Evolutionary conservation across 2,797 vertebrate genomes (phyloP).

Genomic region (Myripristis jacobus): DNA sequence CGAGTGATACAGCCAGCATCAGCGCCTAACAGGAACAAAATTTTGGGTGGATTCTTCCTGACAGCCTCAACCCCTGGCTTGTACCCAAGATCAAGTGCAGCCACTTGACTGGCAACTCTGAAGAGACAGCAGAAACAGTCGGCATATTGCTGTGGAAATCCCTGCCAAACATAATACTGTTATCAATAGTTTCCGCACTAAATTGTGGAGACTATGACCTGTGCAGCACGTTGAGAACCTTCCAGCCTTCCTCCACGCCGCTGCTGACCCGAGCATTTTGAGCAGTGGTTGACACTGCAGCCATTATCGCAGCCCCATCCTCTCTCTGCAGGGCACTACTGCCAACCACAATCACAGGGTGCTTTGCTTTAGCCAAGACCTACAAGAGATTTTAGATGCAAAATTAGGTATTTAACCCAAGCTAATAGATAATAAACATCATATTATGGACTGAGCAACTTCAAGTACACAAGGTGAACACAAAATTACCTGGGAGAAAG

Average conservation of each 20-base stretch:
- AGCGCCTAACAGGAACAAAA: constrained; percentile 91
- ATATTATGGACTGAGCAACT: background rate
- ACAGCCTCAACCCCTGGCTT: constrained; percentile 90
- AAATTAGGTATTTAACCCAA: background rate
- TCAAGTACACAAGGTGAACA: background rate
- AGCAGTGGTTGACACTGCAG: constrained; percentile 86
- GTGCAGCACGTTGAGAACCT: constrained; percentile 78
- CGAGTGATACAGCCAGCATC: constrained; percentile 89
- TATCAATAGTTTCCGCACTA: background rate
- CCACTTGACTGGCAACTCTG: constrained; percentile 93
- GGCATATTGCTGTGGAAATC: constrained; percentile 69
- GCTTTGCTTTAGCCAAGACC: constrained; percentile 86
- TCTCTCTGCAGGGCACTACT: constrained; percentile 88
- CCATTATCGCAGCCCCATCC: constrained; percentile 88
- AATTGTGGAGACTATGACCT: constrained; percentile 51
- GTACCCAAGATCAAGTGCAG: constrained; percentile 92
- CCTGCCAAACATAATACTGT: background rate
- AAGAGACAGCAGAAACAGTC: constrained; percentile 33
- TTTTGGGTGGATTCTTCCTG: constrained; percentile 87
- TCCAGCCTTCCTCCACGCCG: constrained; percentile 84
- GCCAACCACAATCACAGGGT: constrained; percentile 89
- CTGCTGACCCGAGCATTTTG: constrained; percentile 84
- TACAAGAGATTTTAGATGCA: constrained; percentile 53
- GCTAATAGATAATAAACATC: constrained; percentile 4
- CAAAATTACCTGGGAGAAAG: constrained; percentile 84